Evolutionary conservation across 2,113 vertebrate species (phyloP), one percentile per base, ranked within the genome.

Genomic region (Xiphorhynchus elegans): DNA sequence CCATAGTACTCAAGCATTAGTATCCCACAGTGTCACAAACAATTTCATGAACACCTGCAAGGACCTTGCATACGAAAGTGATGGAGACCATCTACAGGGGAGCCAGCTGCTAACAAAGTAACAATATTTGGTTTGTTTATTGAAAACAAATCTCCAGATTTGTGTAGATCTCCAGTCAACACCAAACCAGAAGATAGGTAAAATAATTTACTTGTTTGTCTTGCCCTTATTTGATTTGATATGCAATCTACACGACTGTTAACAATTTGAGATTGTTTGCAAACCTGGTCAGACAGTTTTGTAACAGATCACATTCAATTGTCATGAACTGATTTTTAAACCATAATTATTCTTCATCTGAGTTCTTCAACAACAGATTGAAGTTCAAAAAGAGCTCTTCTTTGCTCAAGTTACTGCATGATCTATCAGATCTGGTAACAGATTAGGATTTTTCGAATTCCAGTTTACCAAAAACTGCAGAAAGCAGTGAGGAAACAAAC

Each of bases 361-460:
- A 94, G 67, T 46, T 84, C 55, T 95, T 89, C 63, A 97, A 79
- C 33, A 97, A 91, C 21, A 89, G 37, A 46, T 0, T 78, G 58
- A 87, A 84, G 64, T 81, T 95, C 46, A 94, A 79, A 84, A 87
- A 73, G 19, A 89, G 20, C n/a, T 81, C 55, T 80, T 46, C 39
- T 93, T 67, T 80, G 49, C 85, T 92, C 74, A 93, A 96, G 94
- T 68, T 31, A 60, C 4, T 29, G 72, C 44, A 55, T 50, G 46
- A 91, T 67, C 76, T 70, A 72, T 50, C 66, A 84, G 39, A 73
- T 60, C 44, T 76, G 50, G 46, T 87, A 92, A 69, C 5, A 49
- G 31, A 67, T 25, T 10, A 52, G 19, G 15, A 50, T 15, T 89
- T 92, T 78, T 75, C 0, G 0, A 78, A 58, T 72, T 80, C 25